Conservation (phyloP, 2,888 invertebrate species). For the Tipula vernalis region DNA sequence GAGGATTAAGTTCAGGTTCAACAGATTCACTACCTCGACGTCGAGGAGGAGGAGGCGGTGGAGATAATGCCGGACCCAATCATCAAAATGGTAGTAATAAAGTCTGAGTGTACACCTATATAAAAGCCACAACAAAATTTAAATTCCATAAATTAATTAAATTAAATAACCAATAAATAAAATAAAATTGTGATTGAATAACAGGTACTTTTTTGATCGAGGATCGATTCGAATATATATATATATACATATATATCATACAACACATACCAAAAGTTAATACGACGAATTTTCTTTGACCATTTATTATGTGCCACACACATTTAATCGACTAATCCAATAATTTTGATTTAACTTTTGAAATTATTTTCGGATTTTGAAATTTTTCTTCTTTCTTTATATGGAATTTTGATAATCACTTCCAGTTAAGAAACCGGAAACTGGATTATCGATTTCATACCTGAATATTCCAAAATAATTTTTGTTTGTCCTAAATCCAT, state of each 20-base stretch:
- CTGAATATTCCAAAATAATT: background rate
- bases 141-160: background rate
- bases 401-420: background rate
- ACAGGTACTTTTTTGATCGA: background rate
- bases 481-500: background rate
- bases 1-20: conserved; percentile 10
- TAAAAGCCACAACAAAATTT: background rate
- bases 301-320: background rate
- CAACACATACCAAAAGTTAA: background rate
- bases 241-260: no score
- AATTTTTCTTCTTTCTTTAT: background rate
- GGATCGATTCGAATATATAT: background rate
- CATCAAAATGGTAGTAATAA: background rate
- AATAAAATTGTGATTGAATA: background rate
- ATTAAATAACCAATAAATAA: background rate
- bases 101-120: background rate
- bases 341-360: background rate
- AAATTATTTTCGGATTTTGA: background rate
- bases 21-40: conserved; percentile 8
- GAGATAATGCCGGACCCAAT: background rate
- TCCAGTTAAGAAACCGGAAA: background rate
- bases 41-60: background rate
- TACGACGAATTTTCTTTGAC: background rate
- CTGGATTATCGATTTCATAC: background rate
- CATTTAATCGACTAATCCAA: background rate